Percentiles rank a stretch among this genome's conserved stretches.
These are phyloP conservation scores for Euzophera pinguis DNA, from an alignment of 2,888 invertebrate species.

Conservation along the genomic window DNA sequence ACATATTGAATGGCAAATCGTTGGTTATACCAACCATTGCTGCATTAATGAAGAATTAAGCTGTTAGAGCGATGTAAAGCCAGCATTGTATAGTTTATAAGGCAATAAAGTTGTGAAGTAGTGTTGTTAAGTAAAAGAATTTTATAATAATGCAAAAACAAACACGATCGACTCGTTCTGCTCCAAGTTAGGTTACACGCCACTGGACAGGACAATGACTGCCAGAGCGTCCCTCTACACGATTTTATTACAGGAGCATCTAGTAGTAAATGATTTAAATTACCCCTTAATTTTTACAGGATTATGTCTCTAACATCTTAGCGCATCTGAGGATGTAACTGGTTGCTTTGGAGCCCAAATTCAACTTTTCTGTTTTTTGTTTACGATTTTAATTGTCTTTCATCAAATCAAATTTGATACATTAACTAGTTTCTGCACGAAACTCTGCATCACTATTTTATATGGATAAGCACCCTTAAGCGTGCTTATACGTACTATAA, in stretches of 20 bases:
- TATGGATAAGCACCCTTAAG: no score
- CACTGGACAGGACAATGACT: slow-evolving; percentile 70
- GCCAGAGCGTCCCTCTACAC: slow-evolving; percentile 24
- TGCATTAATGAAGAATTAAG: neutral
- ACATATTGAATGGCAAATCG: neutral
- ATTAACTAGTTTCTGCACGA: no score
- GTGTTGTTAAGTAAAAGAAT: slow-evolving; percentile 43
- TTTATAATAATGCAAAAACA: slow-evolving; percentile 73
- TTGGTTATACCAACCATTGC: neutral
- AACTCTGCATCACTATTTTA: no score
- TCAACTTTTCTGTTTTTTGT: no score
- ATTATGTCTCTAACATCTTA: no score
- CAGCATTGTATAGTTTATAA: slow-evolving; percentile 29
- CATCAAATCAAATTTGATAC: no score
- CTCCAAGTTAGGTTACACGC: slow-evolving; percentile 48
- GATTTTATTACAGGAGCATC: neutral
- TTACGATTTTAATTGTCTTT: no score
- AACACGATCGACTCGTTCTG: slow-evolving; percentile 60
- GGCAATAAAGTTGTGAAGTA: slow-evolving; percentile 23
- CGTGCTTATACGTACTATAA: no score
- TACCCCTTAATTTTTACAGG: neutral
- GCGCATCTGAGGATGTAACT: no score
- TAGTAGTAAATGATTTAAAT: neutral
- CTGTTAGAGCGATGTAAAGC: slow-evolving; percentile 8
- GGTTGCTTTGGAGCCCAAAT: no score